These are phyloP conservation scores for Ptilonorhynchus violaceus DNA, from an alignment of 2,113 vertebrate genomes.

Conservation along the genomic window DNA sequence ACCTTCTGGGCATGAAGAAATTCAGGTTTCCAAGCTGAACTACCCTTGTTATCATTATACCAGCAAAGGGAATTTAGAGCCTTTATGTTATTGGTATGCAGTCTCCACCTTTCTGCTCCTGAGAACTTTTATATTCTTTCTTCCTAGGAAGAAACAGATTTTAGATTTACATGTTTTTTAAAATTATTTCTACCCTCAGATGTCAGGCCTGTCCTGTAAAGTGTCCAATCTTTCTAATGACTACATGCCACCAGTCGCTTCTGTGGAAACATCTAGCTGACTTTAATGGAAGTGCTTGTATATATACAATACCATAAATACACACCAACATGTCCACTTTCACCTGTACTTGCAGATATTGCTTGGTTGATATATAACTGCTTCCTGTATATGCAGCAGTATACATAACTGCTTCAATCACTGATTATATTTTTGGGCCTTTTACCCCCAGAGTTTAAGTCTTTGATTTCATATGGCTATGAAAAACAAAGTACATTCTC, in stretches of 20 bases:
- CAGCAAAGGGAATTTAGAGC: neutral
- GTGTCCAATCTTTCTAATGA: neutral
- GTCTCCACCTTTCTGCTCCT: neutral
- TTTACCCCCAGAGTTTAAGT: neutral
- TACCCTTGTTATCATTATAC: neutral
- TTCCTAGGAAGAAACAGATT: neutral
- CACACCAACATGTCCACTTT: neutral
- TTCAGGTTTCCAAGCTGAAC: neutral
- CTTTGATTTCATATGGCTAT: neutral
- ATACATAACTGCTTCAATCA: neutral
- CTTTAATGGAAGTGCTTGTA: neutral
- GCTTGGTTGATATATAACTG: neutral
- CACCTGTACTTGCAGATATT: neutral
- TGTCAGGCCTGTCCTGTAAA: neutral
- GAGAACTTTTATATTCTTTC: neutral
- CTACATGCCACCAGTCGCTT: neutral
- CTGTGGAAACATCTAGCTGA: neutral
- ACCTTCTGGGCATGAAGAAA: neutral
- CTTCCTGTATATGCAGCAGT: neutral
- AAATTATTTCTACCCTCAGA: neutral
- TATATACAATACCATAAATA: neutral
- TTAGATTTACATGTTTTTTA: neutral
- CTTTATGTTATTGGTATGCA: neutral
- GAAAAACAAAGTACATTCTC: neutral
- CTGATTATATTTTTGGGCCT: neutral